Conservation (phyloP, 2,888 invertebrate species). For the Oxycera nigricornis region DNA sequence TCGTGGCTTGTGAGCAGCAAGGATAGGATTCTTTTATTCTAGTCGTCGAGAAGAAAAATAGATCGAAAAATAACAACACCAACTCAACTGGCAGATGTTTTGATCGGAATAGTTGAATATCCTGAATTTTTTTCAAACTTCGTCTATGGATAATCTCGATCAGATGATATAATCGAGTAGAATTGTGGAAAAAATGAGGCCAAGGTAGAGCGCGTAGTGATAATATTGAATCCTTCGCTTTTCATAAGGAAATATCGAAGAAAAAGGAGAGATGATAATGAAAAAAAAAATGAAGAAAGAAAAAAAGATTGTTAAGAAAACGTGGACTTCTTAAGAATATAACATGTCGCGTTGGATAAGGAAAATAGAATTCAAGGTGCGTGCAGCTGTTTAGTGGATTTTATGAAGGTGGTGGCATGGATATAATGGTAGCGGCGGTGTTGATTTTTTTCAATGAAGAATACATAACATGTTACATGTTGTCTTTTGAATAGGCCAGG, state of each 20-base stretch:
- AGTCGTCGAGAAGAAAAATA: not conserved
- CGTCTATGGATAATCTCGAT: not conserved
- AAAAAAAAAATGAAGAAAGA: no score
- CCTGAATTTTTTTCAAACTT: not conserved
- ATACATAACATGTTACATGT: not conserved
- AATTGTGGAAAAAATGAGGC: slow-evolving; percentile 9
- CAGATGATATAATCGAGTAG: slow-evolving; percentile 1
- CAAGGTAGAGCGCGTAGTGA: not conserved
- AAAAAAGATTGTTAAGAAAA: no score
- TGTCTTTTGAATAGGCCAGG: not conserved
- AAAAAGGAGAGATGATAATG: not conserved
- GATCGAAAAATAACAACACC: not conserved
- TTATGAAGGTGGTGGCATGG: not conserved
- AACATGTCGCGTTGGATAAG: not conserved
- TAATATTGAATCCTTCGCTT: not conserved
- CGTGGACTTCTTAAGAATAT: slow-evolving; percentile 3
- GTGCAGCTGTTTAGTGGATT: not conserved
- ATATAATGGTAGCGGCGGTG: not conserved
- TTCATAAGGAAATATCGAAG: not conserved
- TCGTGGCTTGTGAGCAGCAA: no score
- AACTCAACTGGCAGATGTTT: not conserved
- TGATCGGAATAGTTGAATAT: not conserved
- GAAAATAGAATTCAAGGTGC: not conserved
- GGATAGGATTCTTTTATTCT: not conserved
- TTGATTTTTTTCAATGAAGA: not conserved